Conservation (phyloP, 2,113 vertebrate genomes). For the Chlorocebus sabaeus region DNA sequence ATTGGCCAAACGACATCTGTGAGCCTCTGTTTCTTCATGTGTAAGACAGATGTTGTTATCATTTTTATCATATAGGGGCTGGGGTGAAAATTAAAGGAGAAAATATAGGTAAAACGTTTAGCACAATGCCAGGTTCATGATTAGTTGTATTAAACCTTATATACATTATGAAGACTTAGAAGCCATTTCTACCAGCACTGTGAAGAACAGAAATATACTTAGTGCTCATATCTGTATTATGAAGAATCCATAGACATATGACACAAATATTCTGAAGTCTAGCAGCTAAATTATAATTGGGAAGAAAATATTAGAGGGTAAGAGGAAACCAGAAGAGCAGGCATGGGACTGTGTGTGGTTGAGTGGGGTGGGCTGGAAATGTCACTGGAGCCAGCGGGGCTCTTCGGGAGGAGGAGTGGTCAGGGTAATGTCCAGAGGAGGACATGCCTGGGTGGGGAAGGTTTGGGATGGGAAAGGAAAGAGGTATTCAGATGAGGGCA, state of each 20-base stretch:
- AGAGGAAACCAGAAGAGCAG: not conserved
- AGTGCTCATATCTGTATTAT: fast-evolving
- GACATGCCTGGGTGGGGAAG: fast-evolving
- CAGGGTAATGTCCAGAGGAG: not conserved
- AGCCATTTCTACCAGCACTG: not conserved
- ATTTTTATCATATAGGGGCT: fast-evolving
- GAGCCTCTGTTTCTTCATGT: not conserved
- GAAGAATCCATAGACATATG: not conserved
- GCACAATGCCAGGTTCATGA: not conserved
- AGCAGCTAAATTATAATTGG: not conserved
- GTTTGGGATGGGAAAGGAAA: not conserved
- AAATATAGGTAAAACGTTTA: not conserved
- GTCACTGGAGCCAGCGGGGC: not conserved
- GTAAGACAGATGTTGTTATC: not conserved
- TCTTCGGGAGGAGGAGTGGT: not conserved
- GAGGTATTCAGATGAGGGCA: fast-evolving
- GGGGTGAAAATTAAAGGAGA: not conserved
- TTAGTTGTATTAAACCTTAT: not conserved
- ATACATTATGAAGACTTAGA: not conserved
- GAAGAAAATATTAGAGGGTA: not conserved
- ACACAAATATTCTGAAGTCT: not conserved
- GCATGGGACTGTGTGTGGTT: not conserved
- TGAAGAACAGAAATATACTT: not conserved
- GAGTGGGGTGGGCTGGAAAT: not conserved
- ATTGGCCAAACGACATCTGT: not conserved